Evolutionary conservation across 2,888 invertebrate species (phyloP), one percentile per base, ranked within the genome.

Genomic region (Norana najaformis): DNA sequence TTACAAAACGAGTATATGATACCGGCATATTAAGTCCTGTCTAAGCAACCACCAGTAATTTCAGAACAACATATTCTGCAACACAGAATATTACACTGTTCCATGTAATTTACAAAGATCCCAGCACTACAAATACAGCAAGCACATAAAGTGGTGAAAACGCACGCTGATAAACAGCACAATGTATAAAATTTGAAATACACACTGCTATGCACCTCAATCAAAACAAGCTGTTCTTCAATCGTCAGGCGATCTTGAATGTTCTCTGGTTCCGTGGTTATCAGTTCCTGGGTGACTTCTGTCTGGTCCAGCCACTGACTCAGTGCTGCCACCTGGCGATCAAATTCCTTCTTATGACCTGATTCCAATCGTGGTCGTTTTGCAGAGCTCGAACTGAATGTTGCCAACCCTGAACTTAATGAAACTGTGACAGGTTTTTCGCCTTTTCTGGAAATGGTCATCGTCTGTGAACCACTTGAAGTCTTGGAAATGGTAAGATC

Each of bases 171-270:
- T 69, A n/a, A 23, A 47, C 23, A 47, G 23, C 47, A 47, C 47
- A 47, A 8, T 16, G 41, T 41, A 47, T 47, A 47, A 47, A 47
- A 8, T 20, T 47, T 23, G 47, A 47, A 47, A 23, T 47, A 47
- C 47, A 47, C 23, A 23, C 20, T 47, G 23, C 23, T 23, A 23
- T 6, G 36, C 23, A 94, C 94, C 93, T 94, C 93, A 39, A 94
- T 92, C 0, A 95, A 92, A 36, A 95, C 94, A 36, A 93, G 89
- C 92, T 95, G 96, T 92, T 96, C 96, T 91, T 96, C 96, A 20
- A 96, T 94, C 16, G 95, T 95, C 91, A 95, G 95, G 91, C 96
- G 95, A 89, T 96, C 96, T 89, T 96, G 92, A 6, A 92, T 91
- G 90, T 91, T 90, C 6, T 91, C 91, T 34, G 93, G 92, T 89